Conservation (phyloP, 2,797 vertebrate species). For the Sebastes kiyomatsui region DNA sequence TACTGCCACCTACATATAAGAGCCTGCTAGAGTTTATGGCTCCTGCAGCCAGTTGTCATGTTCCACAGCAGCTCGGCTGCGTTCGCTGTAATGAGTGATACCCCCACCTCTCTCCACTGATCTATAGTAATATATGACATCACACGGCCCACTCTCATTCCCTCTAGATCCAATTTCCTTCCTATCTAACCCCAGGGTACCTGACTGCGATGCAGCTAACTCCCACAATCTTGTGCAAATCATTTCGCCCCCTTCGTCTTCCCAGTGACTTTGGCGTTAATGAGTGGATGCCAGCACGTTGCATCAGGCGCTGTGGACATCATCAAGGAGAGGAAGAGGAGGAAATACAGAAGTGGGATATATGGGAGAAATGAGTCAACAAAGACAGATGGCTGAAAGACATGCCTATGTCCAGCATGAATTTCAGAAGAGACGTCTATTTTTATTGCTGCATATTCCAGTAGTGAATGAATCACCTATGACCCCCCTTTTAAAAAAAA, state of each 20-base stretch:
- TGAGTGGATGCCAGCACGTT: constrained; percentile 24
- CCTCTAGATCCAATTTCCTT: constrained; percentile 68
- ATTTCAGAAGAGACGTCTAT: constrained; percentile 15
- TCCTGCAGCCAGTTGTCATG: constrained; percentile 56
- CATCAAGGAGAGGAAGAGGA: constrained; percentile 21
- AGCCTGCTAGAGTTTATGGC: constrained; percentile 44
- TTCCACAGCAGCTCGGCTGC: constrained; percentile 53
- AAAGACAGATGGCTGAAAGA: constrained; percentile 53
- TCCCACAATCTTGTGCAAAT: constrained; percentile 60
- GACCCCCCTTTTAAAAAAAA: not conserved
- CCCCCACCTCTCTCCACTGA: constrained; percentile 33
- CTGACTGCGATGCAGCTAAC: constrained; percentile 45
- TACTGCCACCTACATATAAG: constrained; percentile 51
- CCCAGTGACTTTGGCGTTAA: constrained; percentile 63
- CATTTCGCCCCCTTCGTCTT: constrained; percentile 42
- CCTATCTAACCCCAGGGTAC: constrained; percentile 52
- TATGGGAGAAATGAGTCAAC: constrained; percentile 43
- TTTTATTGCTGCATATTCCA: constrained; percentile 22
- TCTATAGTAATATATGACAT: constrained; percentile 66
- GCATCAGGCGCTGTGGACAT: constrained; percentile 45
- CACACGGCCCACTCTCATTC: constrained; percentile 50
- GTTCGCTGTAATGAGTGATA: constrained; percentile 59
- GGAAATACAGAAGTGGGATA: constrained; percentile 11
- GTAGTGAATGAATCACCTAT: constrained; percentile 33
- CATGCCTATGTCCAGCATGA: constrained; percentile 37